phyloP scores from a whole-genome alignment of 2,113 vertebrate species.

The Callaeas wilsoni region DNA sequence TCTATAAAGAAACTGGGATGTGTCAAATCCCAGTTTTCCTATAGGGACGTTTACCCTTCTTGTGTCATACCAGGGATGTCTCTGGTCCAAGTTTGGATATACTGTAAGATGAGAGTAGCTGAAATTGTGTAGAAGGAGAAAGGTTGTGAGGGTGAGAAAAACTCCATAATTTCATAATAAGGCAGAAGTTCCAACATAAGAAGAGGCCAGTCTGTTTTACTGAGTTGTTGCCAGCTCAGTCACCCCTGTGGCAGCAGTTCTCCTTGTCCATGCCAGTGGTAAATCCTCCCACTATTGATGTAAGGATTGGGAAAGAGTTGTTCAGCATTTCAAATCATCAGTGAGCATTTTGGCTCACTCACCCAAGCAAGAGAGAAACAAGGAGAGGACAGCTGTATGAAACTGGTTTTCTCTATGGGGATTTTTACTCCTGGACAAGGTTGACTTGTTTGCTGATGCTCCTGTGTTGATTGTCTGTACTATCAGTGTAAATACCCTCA shows the following conservation, averaged over 20 bases:
- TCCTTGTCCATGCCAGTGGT: neutral
- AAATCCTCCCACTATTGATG: neutral
- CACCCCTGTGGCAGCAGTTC: neutral
- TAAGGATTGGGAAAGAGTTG: neutral
- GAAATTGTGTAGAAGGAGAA: neutral
- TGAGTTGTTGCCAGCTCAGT: neutral
- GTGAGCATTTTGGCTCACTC: neutral
- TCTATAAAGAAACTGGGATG: neutral
- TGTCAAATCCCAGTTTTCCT: neutral
- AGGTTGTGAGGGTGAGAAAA: neutral
- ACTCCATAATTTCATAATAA: neutral
- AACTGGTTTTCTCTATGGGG: rapidly evolving
- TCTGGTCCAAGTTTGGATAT: neutral
- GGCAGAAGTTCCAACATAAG: neutral
- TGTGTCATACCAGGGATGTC: neutral
- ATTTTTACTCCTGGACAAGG: neutral
- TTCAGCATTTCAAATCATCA: neutral
- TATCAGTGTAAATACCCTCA: rapidly evolving
- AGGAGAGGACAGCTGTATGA: neutral
- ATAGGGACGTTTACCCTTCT: neutral
- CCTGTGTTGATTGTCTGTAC: rapidly evolving
- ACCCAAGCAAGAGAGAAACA: neutral
- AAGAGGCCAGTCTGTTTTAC: neutral
- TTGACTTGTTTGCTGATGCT: neutral
- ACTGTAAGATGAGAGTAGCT: neutral